Percentiles rank a stretch among this genome's conserved stretches.
These are phyloP conservation scores for Xanthia togata DNA, from an alignment of 2,888 invertebrate species.

Conservation along the genomic window DNA sequence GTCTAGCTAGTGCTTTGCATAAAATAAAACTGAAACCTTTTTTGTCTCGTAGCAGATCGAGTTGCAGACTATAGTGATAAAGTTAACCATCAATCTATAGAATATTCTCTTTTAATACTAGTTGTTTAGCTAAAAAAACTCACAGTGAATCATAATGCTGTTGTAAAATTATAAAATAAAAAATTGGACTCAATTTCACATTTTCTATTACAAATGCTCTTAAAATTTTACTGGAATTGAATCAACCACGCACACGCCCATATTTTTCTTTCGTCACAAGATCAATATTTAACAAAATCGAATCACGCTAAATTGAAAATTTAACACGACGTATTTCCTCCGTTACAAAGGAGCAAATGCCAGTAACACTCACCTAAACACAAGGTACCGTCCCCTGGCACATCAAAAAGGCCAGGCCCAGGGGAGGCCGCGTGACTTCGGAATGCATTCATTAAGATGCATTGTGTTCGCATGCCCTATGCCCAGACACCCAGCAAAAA, in stretches of 20 bases:
- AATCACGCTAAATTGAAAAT: constrained; percentile 46
- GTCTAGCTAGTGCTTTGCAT: not conserved
- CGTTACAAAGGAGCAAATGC: constrained; percentile 36
- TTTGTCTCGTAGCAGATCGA: not conserved
- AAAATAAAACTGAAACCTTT: not conserved
- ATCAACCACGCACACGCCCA: not conserved
- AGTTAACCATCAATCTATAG: not conserved
- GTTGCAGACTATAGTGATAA: not conserved
- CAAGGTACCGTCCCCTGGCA: constrained; percentile 52
- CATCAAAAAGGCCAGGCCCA: constrained; percentile 62
- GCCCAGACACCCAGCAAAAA: constrained; percentile 55
- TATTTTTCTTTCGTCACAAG: not conserved
- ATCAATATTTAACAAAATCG: constrained; percentile 7
- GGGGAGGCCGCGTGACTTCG: constrained; percentile 70
- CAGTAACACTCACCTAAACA: constrained; percentile 30
- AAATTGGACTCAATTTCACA: not conserved
- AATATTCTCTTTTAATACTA: not conserved
- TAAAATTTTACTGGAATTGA: not conserved
- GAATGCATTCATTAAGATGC: constrained; percentile 81
- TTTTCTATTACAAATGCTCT: not conserved
- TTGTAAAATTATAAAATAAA: not conserved
- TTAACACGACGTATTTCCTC: constrained; percentile 33
- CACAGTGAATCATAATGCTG: not conserved
- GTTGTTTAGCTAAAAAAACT: not conserved
- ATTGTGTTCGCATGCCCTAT: constrained; percentile 74